phyloP scores from a whole-genome alignment of 2,113 vertebrate species.

The Euleptes europaea region DNA sequence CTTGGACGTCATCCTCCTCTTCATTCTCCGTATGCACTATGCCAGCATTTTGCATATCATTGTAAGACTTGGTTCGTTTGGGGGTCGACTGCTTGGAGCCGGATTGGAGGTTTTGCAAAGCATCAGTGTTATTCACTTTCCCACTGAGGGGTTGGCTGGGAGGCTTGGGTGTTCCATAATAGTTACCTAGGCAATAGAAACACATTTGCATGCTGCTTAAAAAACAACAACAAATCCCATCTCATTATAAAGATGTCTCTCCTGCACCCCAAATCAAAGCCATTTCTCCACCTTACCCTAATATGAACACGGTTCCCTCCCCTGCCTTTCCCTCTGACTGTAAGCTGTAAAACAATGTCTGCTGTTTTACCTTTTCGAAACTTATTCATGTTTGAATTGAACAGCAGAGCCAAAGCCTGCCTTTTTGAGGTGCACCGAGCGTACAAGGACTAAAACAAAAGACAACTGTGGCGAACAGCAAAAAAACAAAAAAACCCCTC shows the following conservation, averaged over 20 bases:
- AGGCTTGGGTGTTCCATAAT: slow-evolving; percentile 99
- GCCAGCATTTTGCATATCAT: slow-evolving; percentile 99
- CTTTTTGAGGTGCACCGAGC: slow-evolving; percentile 73
- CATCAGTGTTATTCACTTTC: slow-evolving; percentile 96
- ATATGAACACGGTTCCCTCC: not conserved
- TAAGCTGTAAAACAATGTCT: slow-evolving; percentile 30
- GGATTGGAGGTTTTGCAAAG: slow-evolving; percentile 88
- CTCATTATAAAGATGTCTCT: slow-evolving; percentile 25
- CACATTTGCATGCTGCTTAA: slow-evolving; percentile 83
- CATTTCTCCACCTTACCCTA: not conserved
- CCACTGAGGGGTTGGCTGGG: slow-evolving; percentile 94
- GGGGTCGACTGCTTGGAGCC: slow-evolving; percentile 92
- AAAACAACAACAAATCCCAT: slow-evolving; percentile 16
- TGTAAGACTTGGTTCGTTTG: slow-evolving; percentile 95
- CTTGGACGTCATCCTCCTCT: slow-evolving; percentile 94
- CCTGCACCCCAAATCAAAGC: slow-evolving; percentile 22
- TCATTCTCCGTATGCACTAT: slow-evolving; percentile 92
- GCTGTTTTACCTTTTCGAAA: slow-evolving; percentile 20
- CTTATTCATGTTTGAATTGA: slow-evolving; percentile 41
- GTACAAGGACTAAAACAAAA: slow-evolving; percentile 70
- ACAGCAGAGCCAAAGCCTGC: slow-evolving; percentile 55
- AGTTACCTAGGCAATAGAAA: slow-evolving; percentile 95
- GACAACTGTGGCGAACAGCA: slow-evolving; percentile 59
- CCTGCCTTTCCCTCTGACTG: not conserved
- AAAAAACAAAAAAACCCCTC: slow-evolving; percentile 45